Conservation (phyloP, 2,888 invertebrate genomes). For the Drosophila monieri region DNA sequence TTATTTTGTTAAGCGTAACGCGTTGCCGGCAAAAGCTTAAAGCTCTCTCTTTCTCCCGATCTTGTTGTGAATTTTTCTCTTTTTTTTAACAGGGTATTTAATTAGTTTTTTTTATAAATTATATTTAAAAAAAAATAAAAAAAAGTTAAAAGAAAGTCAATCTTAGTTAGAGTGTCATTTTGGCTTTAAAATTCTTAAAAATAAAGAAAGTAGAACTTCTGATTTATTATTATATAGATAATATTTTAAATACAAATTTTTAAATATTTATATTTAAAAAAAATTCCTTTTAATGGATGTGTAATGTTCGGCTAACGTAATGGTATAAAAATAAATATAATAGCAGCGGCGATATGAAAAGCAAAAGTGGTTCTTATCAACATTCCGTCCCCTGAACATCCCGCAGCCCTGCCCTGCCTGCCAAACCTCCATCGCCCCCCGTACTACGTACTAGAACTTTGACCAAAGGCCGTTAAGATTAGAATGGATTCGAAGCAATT, state of each 20-base stretch:
- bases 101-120: neutral
- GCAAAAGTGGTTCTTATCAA: constrained; percentile 76
- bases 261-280: neutral
- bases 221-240: too few relatives aligned
- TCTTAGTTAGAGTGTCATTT: too few relatives aligned
- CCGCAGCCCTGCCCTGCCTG: constrained; percentile 2
- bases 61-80: neutral
- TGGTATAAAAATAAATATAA: neutral
- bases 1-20: constrained; percentile 73
- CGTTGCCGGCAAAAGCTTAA: constrained; percentile 42
- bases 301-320: neutral
- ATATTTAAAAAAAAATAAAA: neutral
- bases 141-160: too few relatives aligned
- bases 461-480: constrained; percentile 68
- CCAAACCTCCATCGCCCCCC: neutral
- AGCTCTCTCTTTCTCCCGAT: constrained; percentile 35
- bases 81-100: constrained; percentile 1
- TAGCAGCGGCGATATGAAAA: constrained; percentile 51
- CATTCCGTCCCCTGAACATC: constrained; percentile 8
- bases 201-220: too few relatives aligned
- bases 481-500: constrained; percentile 43
- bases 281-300: neutral
- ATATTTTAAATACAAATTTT: too few relatives aligned
- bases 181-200: too few relatives aligned
- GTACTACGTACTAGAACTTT: constrained; percentile 57